phyloP scores from a whole-genome alignment of 2,797 vertebrate genomes.

The Coluber constrictor region DNA sequence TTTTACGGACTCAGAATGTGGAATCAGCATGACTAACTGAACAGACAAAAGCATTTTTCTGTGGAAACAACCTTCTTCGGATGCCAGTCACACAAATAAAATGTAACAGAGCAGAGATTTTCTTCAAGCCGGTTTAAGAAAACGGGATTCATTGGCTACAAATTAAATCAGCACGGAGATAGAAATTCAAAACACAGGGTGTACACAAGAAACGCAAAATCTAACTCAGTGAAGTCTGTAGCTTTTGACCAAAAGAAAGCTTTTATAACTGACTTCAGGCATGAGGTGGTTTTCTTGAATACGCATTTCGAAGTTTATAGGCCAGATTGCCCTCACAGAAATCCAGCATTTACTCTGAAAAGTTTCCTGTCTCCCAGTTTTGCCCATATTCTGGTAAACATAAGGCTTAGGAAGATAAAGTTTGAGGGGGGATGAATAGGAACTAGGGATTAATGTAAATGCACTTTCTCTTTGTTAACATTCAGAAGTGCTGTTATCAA shows the following conservation, averaged over 20 bases:
- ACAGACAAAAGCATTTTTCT: background rate
- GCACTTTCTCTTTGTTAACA: background rate
- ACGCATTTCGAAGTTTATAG: background rate
- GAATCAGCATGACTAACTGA: slow-evolving; percentile 55
- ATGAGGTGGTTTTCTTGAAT: background rate
- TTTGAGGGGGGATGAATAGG: background rate
- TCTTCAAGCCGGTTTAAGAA: slow-evolving; percentile 59
- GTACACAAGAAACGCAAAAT: slow-evolving; percentile 30
- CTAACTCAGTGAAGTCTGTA: slow-evolving; percentile 48
- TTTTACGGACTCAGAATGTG: slow-evolving; percentile 22
- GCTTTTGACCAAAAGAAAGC: slow-evolving; percentile 30
- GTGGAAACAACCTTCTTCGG: background rate
- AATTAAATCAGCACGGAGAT: slow-evolving; percentile 47
- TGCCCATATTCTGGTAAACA: background rate
- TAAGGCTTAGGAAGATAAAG: background rate
- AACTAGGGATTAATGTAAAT: background rate
- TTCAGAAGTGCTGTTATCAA: background rate
- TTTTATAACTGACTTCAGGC: slow-evolving; percentile 21
- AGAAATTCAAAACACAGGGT: slow-evolving; percentile 44
- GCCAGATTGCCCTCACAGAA: slow-evolving; percentile 16
- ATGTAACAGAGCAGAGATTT: slow-evolving; percentile 55
- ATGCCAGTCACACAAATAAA: slow-evolving; percentile 49
- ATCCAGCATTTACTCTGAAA: background rate
- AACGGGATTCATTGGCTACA: slow-evolving; percentile 47
- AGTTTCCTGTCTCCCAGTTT: background rate